Evolutionary conservation across 1,140 invertebrate species (phyloP).

Genomic region (Drosophila arizonae): DNA sequence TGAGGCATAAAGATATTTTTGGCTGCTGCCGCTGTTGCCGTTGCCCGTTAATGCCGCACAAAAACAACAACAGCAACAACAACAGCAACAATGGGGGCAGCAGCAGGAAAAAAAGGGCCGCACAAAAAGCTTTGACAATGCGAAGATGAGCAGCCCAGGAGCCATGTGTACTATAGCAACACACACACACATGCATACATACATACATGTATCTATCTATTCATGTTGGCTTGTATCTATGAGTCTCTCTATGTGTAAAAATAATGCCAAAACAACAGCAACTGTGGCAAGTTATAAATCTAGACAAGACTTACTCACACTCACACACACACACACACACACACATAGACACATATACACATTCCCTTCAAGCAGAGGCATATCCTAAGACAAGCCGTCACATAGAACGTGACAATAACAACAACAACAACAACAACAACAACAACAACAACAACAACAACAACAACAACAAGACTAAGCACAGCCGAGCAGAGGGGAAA

Average conservation of each 20-base stretch:
- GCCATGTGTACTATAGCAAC: slow-evolving; percentile 52
- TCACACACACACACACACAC: slow-evolving; percentile 23
- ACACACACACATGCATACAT: slow-evolving; percentile 24
- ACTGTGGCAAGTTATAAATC: slow-evolving; percentile 76
- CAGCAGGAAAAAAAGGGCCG: background rate
- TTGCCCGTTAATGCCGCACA: slow-evolving; percentile 63
- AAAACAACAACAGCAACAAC: slow-evolving; percentile 46
- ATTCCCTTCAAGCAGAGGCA: slow-evolving; percentile 24
- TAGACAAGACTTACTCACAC: slow-evolving; percentile 58
- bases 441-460: slow-evolving; percentile 46
- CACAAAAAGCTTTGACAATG: slow-evolving; percentile 61
- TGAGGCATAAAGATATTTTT: slow-evolving; percentile 81
- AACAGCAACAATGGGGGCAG: slow-evolving; percentile 33
- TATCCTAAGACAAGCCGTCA: slow-evolving; percentile 65
- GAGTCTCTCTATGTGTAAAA: slow-evolving; percentile 39
- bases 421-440: slow-evolving; percentile 52
- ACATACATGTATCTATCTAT: slow-evolving; percentile 18
- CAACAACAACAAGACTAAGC: slow-evolving; percentile 27
- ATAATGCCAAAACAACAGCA: slow-evolving; percentile 50
- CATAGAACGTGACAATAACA: slow-evolving; percentile 56
- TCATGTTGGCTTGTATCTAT: slow-evolving; percentile 31
- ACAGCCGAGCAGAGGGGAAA: background rate
- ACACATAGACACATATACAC: slow-evolving; percentile 1
- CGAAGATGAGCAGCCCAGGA: slow-evolving; percentile 58
- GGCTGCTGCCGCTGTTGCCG: slow-evolving; percentile 56